Percentiles rank a stretch among this genome's conserved stretches.
Conservation (phyloP, 2,797 vertebrate genomes). For the Ambastaia sidthimunki region DNA sequence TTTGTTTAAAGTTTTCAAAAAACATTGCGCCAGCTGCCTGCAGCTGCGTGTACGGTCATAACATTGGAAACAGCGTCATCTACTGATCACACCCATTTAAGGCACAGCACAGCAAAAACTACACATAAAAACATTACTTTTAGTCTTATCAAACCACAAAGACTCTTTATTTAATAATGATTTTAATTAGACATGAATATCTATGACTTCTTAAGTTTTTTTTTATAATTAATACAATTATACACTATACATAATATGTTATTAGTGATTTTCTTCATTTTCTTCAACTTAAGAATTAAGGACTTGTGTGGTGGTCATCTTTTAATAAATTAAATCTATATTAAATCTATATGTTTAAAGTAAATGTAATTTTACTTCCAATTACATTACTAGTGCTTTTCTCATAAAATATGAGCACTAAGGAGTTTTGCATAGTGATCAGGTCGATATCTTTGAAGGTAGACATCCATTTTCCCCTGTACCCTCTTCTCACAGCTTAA, state of each 20-base stretch:
- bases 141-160: not conserved
- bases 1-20: not conserved
- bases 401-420: constrained; percentile 69
- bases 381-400: constrained; percentile 11
- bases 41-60: not conserved
- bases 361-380: too few relatives aligned
- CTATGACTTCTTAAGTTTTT: too few relatives aligned
- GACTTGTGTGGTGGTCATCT: not conserved
- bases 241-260: too few relatives aligned
- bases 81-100: constrained; percentile 4
- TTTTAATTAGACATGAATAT: not conserved
- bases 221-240: too few relatives aligned
- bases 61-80: not conserved
- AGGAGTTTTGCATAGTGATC: constrained; percentile 75
- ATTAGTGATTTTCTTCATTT: too few relatives aligned
- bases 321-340: not conserved
- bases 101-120: not conserved
- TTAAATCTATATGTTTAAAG: too few relatives aligned
- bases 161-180: not conserved
- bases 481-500: constrained; percentile 69
- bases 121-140: not conserved
- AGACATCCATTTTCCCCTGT: constrained; percentile 79
- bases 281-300: too few relatives aligned
- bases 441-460: constrained; percentile 73
- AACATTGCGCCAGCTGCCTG: constrained; percentile 12